Base-by-base conservation (phyloP, 2,113 vertebrate genomes). In the Gobio gobio region DNA sequence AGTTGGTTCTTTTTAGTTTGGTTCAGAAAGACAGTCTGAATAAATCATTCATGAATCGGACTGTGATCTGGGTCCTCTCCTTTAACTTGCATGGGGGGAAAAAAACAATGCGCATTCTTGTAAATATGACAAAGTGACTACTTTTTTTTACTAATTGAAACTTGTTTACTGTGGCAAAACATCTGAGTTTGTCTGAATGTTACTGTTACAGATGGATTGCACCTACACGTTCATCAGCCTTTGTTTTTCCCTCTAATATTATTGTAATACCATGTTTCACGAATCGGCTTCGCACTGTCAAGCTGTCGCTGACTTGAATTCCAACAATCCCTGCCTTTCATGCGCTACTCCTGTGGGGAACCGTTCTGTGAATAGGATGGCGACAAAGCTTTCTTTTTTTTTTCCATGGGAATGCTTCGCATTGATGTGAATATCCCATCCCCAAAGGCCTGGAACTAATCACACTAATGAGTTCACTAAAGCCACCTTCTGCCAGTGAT, bases 401-500 rank as follows among this genome's bases (percentile, higher is more conserved):
- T 85, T 90, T 94, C 91, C 91, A 91, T 93, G 93, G 90, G 92
- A 94, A 94, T 77, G 47, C 89, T 89, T 88, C 84, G 83, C 80
- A 86, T 91, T 91, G 85, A 90, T 88, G 92, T 72, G 29, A 87
- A 90, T 88, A 91, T 90, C 90, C 90, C 92, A 90, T 91, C 90
- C 90, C 89, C 78, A 58, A 89, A 92, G 87, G 92, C 86, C 94
- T 94, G 92, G 92, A 95, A 94, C 92, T 93, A 95, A 94, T 94
- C 89, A 89, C 91, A 66, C 92, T 94, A 94, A 95, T 89, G 90
- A 94, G 93, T 93, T 93, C 90, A 90, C 86, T 86, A 86, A 86
- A 81, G 89, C 91, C 83, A 82, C 70, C 74, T 90, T 86, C 87
- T 87, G 83, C 87, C 86, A 51, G 61, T 56, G 86, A 77, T 29